Base-by-base conservation (phyloP, 2,888 invertebrate species). In the Xestia c-nigrum region DNA sequence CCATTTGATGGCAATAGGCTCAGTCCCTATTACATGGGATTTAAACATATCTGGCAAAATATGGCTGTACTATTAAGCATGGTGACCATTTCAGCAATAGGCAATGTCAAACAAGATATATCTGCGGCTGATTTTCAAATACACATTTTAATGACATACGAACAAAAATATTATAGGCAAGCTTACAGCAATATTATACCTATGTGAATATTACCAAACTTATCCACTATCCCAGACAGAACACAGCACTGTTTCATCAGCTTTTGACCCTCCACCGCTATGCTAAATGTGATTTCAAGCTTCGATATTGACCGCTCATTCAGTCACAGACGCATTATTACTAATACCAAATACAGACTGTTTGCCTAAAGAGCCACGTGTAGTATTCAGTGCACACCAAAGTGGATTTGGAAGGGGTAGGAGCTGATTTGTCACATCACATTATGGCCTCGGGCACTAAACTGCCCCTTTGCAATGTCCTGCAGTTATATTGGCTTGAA, bases 381-480 rank as follows among this genome's bases (percentile, higher is more conserved):
- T 31, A 63, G n/a, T 47, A 73, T 63, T 55, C 46, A 61, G 21
- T 80, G 57, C 38, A 74, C 81, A 71, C 68, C 55, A 47, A 83
- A 72, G 70, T 73, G 55, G 72, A 73, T 81, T 24, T 12, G 12
- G 72, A 43, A 63, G 63, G 52, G 50, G 21, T 19, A 16, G 10
- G n/a, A 46, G 38, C 43, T 59, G 65, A 75, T 67, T 52, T 73
- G 77, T 73, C 84, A 78, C 72, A 74, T 84, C 46, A 74, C 70
- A 77, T 72, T 84, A 72, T n/a, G 6, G 46, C 77, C 71, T 12
- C 12, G 16, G 70, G 65, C 47, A 24, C 7, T 59, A 46, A 46
- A 52, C 66, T 16, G 47, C 65, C 55, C 61, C 24, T 65, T n/a
- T 59, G 64, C 16, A 71, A 31, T 14, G 40, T n/a, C 43, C 24